Evolutionary conservation across 2,888 invertebrate genomes (phyloP), one percentile per base, ranked within the genome.

Genomic region (Petrolisthes manimaculis): DNA sequence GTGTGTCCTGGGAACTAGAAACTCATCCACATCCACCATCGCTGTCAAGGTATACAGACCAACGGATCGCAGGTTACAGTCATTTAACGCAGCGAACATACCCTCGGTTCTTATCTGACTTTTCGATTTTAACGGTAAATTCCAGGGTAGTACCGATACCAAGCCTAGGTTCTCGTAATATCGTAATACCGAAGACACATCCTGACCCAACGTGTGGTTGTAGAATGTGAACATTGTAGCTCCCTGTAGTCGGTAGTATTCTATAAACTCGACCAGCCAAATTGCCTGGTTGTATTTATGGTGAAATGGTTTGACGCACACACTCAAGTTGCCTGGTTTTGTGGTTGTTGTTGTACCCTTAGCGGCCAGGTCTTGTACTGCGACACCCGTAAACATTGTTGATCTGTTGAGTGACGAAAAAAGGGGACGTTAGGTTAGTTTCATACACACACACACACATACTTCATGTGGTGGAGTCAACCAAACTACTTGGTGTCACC

Each of bases 191-290:
- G 92, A 92, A 21, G 92, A 91, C 2, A 94, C 93, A 56, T 93
- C 92, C 4, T 92, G 90, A 1, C 92, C 93, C 67, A 93, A 92
- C 5, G 93, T 93, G 90, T 93, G 92, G 54, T 93, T 93, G 91
- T 94, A 94, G 91, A 94, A 93, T 71, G 93, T 93, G 81, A 94
- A 94, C 83, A 94, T 93, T 1, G 92, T 92, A 18, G 93, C 94
- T 0, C 94, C 94, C 89, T 94, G 92, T 80, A 94, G 91, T 3
- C 93, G 92, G 90, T 94, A 93, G 91, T 94, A 93, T 91, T 94
- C 94, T 67, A 94, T 92, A 89, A 94, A 94, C 91, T 94, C 94
- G 3, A 93, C 93, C 53, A 94, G 89, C n/a, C 93, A 93, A 21
- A 94, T 91, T 1, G 93, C 93, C 21, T 91, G 92, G 86, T 93